These are phyloP conservation scores for Mesorhabditis sp. DNA, from an alignment of 2,888 invertebrate species.

Conservation along the genomic window DNA sequence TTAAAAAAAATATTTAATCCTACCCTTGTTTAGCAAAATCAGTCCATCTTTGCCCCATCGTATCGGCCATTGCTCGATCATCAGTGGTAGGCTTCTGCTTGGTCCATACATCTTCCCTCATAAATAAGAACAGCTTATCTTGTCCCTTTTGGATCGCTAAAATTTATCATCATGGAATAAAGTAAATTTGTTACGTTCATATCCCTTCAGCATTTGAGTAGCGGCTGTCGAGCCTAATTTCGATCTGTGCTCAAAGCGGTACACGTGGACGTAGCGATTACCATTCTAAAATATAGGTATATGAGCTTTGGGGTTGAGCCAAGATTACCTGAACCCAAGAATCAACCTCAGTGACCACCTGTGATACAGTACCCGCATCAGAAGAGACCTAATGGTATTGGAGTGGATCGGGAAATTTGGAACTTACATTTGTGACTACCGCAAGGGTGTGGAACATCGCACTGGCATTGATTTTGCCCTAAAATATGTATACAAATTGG, in stretches of 20 bases:
- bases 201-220: not conserved
- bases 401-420: no score
- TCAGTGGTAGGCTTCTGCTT: constrained; percentile 23
- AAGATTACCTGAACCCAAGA: constrained; percentile 19
- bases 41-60: constrained; percentile 40
- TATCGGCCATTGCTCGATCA: constrained; percentile 35
- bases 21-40: constrained; percentile 41
- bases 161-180: constrained; percentile 11
- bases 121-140: constrained; percentile 39
- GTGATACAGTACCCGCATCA: constrained; percentile 26
- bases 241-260: constrained; percentile 38
- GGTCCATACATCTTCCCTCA: constrained; percentile 40
- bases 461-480: not conserved
- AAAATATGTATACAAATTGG: not conserved
- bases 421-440: not conserved
- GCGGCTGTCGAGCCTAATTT: constrained; percentile 29
- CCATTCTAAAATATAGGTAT: constrained; percentile 17
- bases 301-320: no score
- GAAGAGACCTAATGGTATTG: constrained; percentile 26
- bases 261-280: constrained; percentile 27
- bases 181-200: not conserved
- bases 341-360: constrained; percentile 31
- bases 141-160: constrained; percentile 40
- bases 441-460: not conserved
- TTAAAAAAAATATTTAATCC: not conserved